These are phyloP conservation scores for Mobula birostris DNA, from an alignment of 2,113 vertebrate species.

Conservation along the genomic window DNA sequence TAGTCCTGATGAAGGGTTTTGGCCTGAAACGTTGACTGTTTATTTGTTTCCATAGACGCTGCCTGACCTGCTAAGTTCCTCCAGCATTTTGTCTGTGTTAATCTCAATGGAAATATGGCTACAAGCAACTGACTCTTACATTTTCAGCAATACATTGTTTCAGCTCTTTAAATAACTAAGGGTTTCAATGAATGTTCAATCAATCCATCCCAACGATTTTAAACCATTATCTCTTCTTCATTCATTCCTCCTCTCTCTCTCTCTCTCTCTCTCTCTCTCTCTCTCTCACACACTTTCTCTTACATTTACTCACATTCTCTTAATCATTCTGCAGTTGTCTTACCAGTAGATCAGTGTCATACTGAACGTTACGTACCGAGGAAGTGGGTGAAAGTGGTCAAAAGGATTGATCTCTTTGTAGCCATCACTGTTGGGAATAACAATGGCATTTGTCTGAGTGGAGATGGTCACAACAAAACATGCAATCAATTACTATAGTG, in stretches of 20 bases:
- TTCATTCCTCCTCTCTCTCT: background rate
- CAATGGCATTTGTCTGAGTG: slow-evolving; percentile 74
- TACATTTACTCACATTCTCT: background rate
- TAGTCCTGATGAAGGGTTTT: too few relatives aligned
- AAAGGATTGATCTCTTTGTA: slow-evolving; percentile 99
- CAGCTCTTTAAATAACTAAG: background rate
- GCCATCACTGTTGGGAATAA: slow-evolving; percentile 85
- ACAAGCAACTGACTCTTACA: background rate
- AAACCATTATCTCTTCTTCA: background rate
- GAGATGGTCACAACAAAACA: slow-evolving; percentile 69
- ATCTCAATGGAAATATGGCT: background rate
- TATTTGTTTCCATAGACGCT: too few relatives aligned
- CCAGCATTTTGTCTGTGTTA: too few relatives aligned
- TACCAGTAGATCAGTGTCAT: background rate
- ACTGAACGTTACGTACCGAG: slow-evolving; percentile 71
- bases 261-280: background rate
- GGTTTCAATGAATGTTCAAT: background rate
- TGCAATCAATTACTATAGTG: slow-evolving; percentile 64
- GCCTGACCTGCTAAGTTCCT: too few relatives aligned
- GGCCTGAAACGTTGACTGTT: too few relatives aligned
- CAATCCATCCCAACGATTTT: background rate
- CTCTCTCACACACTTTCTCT: background rate
- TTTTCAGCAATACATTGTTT: background rate
- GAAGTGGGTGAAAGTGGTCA: slow-evolving; percentile 96
- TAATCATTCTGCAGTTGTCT: background rate